Base-by-base conservation (phyloP, 2,113 vertebrate genomes). In the Scophthalmus maximus region DNA sequence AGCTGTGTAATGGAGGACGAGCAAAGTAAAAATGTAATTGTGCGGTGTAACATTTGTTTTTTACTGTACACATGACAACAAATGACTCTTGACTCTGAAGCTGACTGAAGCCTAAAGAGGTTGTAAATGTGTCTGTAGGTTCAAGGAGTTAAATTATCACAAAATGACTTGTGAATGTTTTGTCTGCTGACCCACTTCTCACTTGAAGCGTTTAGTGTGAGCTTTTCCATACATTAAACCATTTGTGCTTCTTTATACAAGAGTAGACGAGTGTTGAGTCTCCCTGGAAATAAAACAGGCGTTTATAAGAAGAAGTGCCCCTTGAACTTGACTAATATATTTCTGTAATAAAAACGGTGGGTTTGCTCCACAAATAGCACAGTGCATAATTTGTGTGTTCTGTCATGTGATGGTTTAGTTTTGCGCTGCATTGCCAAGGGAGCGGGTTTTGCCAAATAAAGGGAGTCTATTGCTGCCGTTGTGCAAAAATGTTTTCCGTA, bases 111-210 rank as follows among this genome's bases (percentile, higher is more conserved):
- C 32, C n/a, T 8, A 52, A 60, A 27, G 26, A 3, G 23, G 18
- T 14, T 34, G 3, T 27, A 49, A 55, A 76, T 61, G 38, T 55
- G 47, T 64, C 36, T 57, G 49, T 38, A 49, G 8, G 38, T 38
- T 66, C n/a, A 52, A 69, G 22, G 30, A 52, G 69, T 46, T 22
- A 36, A 70, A 56, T 70, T 4, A 63, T 67, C 29, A 18, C n/a
- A 18, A 64, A 67, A 57, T 81, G 8, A 49, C 67, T 50, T 47
- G n/a, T 46, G 32, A 57, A 67, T 51, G 29, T 76, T 75, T 70
- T 50, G 32, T 66, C 15, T 18, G 50, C 51, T 63, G 18, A 59
- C 12, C 59, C 60, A 10, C 36, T 36, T 59, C n/a, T n/a, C n/a
- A n/a, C n/a, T 46, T 75, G 63, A 29, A 30, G 63, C 73, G 32